Evolutionary conservation across 2,888 invertebrate genomes (phyloP), one percentile per base, ranked within the genome.

Genomic region (Synanthedon vespiformis): DNA sequence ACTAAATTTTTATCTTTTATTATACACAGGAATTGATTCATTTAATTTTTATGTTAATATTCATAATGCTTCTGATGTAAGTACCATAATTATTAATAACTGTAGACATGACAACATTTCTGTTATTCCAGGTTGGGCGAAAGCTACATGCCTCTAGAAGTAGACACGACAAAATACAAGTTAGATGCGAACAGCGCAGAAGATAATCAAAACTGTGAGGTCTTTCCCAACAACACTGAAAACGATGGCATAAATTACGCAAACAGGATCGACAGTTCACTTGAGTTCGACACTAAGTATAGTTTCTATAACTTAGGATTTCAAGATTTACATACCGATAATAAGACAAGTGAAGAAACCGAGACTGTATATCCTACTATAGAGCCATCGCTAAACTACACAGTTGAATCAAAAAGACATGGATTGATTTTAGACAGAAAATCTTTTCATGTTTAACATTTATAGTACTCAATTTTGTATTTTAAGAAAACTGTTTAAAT

Each of bases 371-470:
- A 34, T 13, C 72, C 76, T 2, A 69, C 68, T 1, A 59, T 75
- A 53, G 72, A 77, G 40, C 74, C 75, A 0, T 67, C 77, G n/a
- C 52, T 60, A 1, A 70, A 56, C 56, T 63, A 59, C 14, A 77
- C 76, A 1, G 61, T 75, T 2, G 68, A 72, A 40, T 55, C 65
- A 5, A 71, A 64, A 51, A 61, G 59, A 41, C 55, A 55, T 51
- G 60, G 59, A 12, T 52, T 67, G n/a, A 49, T 62, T 50, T 61
- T 69, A 56, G 57, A 55, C 44, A 62, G 53, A 34, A 61, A 63
- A 57, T 57, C 63, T 4, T 66, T 61, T 54, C 58, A 68, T 57
- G 66, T 56, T 16, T 56, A 55, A 48, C n/a, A 14, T 16, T 1
- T 16, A 16, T 22, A 22, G 22, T 2, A 44, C n/a, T n/a, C n/a